A percentile compares a stretch with the other conserved stretches of the same genome.
These are phyloP conservation scores for Dryocosmus kuriphilus DNA, from an alignment of 2,888 invertebrate species.

Conservation along the genomic window DNA sequence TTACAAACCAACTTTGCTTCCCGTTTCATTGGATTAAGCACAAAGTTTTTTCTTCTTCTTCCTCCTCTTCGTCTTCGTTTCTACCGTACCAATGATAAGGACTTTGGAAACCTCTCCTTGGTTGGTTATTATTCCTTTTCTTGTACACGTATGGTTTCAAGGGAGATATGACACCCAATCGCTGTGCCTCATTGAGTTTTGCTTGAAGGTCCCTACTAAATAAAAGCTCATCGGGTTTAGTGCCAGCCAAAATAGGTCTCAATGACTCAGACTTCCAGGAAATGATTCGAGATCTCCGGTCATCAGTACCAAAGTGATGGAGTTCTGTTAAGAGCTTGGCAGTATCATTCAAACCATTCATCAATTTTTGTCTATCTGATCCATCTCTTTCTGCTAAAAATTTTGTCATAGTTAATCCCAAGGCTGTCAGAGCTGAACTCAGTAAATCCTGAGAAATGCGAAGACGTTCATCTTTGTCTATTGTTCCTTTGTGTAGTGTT, in stretches of 20 bases:
- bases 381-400: not conserved
- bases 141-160: constrained; percentile 1
- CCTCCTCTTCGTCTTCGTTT: not conserved
- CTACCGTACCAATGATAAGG: not conserved
- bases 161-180: not conserved
- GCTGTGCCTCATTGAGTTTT: not conserved
- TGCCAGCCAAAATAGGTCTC: not conserved
- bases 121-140: not conserved
- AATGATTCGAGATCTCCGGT: constrained; percentile 9
- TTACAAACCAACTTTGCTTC: not conserved
- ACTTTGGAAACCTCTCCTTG: not conserved
- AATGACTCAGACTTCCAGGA: constrained; percentile 25
- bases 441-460: constrained; percentile 9
- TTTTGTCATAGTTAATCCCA: constrained; percentile 1
- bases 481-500: constrained; percentile 10
- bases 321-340: constrained; percentile 15
- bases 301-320: not conserved
- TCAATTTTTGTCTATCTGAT: not conserved
- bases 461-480: constrained; percentile 15
- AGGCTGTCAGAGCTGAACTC: constrained; percentile 14
- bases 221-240: constrained; percentile 15
- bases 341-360: constrained; percentile 1
- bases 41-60: constrained; percentile 12
- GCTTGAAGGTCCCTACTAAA: constrained; percentile 3
- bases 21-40: constrained; percentile 9